Base-by-base conservation (phyloP, 2,113 vertebrate species). In the Terrapene triunguis region DNA sequence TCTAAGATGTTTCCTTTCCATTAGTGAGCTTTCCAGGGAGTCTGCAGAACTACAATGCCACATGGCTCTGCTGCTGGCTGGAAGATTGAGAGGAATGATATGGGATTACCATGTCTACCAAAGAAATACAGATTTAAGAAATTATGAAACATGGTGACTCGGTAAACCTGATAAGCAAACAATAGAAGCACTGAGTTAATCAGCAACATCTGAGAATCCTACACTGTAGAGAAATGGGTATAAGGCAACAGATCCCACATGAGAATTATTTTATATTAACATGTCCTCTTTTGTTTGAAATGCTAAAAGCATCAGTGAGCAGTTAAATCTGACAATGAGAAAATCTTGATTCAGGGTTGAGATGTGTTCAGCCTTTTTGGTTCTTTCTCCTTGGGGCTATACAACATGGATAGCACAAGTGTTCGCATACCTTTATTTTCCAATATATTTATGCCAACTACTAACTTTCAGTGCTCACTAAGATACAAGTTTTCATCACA, bases 361-460 rank as follows among this genome's bases (percentile, higher is more conserved):
- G 62, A 62, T 38, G 0, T 6, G 47, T 89, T 85, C 38, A 85
- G 65, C 25, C 10, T 1, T 69, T 51, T 35, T 35, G 17, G 17
- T 55, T 85, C 0, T 47, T 87, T 85, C 6, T 88, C n/a, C 5
- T 17, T 92, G 29, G 8, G 24, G n/a, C 57, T 81, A 2, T 48
- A 17, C 88, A 44, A 57, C 2, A 12, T 78, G 4, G 6, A 35
- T 78, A 6, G 7, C 5, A 35, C 3, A 1, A 32, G 0, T 78
- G 27, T 91, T 94, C 78, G 11, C 8, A 10, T 65, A 53, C 12
- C 13, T 86, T 91, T 1, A 5, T 93, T 89, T 93, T 84, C 47
- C 25, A n/a, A 1, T 54, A 5, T 69, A 19, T 72, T 65, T 11
- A 62, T 92, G 82, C 35, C n/a, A 57, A 6, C 0, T 0, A 38